These are phyloP conservation scores for Pteromalus puparum DNA, from an alignment of 1,140 invertebrate genomes.

Conservation along the genomic window DNA sequence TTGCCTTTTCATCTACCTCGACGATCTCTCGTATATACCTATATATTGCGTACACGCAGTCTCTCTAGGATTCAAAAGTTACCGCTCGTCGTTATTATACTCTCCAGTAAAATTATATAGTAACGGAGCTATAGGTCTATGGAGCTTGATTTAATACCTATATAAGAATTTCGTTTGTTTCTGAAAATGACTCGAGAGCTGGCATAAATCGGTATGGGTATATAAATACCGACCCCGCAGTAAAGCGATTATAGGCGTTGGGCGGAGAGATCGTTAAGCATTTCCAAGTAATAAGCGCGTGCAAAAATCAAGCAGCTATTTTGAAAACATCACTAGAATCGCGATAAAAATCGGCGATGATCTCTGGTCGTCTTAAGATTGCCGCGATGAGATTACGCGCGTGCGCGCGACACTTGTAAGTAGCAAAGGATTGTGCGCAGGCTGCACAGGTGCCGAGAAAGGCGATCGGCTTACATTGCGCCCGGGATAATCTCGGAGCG, in stretches of 20 bases:
- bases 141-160: too few species aligned
- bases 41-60: too few species aligned
- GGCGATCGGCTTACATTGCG: constrained; percentile 7
- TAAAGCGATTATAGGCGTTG: too few species aligned
- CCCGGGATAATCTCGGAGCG: constrained; percentile 2
- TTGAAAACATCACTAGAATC: neutral
- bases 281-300: neutral
- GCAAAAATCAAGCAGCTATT: constrained; percentile 1
- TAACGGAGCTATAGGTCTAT: too few species aligned
- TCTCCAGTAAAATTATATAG: too few species aligned
- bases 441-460: neutral
- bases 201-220: too few species aligned
- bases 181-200: too few species aligned
- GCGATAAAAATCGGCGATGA: constrained; percentile 10
- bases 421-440: neutral
- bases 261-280: too few species aligned
- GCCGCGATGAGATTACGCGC: neutral
- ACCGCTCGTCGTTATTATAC: too few species aligned
- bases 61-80: neutral
- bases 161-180: too few species aligned
- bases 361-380: neutral
- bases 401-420: neutral
- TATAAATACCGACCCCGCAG: too few species aligned
- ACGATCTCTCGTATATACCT: neutral
- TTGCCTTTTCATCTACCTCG: constrained; percentile 5